Percentiles rank a stretch among this genome's conserved stretches.
phyloP scores from a whole-genome alignment of 2,797 vertebrate species.

The Gallinago stenura region DNA sequence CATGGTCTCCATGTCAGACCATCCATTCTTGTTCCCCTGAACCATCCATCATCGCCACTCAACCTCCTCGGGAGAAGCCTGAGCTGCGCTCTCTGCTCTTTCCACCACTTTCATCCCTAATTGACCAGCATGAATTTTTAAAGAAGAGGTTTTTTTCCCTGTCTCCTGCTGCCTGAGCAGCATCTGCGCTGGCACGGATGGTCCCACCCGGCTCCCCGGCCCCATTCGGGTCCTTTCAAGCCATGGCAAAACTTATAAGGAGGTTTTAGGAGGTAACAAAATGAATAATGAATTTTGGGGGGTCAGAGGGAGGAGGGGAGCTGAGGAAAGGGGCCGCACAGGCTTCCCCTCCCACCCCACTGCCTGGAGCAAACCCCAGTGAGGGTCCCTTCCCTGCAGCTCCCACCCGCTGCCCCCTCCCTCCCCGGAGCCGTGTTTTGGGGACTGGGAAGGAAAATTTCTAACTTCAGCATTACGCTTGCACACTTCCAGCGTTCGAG shows the following conservation, averaged over 20 bases:
- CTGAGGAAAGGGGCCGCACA: accelerated
- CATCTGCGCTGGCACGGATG: accelerated
- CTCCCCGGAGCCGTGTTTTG: accelerated
- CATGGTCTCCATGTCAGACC: no score
- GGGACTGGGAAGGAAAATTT: background rate
- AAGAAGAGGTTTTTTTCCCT: background rate
- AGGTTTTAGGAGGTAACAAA: background rate
- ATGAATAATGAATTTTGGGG: background rate
- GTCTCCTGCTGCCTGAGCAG: background rate
- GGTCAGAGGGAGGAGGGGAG: background rate
- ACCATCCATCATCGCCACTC: background rate
- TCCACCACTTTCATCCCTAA: background rate
- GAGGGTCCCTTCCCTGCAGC: background rate
- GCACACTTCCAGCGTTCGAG: background rate
- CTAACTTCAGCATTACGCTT: background rate
- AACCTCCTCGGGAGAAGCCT: background rate
- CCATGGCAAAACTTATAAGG: background rate
- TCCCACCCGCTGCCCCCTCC: background rate
- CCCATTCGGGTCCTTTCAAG: accelerated
- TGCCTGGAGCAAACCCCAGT: no score
- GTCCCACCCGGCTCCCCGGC: accelerated
- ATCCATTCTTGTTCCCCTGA: background rate
- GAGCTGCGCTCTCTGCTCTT: background rate
- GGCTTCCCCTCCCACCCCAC: background rate
- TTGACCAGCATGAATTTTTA: background rate